A percentile compares a stretch with the other conserved stretches of the same genome.
Evolutionary conservation across 1,140 invertebrate species (phyloP).

Genomic region (Lordiphosa mommai): DNA sequence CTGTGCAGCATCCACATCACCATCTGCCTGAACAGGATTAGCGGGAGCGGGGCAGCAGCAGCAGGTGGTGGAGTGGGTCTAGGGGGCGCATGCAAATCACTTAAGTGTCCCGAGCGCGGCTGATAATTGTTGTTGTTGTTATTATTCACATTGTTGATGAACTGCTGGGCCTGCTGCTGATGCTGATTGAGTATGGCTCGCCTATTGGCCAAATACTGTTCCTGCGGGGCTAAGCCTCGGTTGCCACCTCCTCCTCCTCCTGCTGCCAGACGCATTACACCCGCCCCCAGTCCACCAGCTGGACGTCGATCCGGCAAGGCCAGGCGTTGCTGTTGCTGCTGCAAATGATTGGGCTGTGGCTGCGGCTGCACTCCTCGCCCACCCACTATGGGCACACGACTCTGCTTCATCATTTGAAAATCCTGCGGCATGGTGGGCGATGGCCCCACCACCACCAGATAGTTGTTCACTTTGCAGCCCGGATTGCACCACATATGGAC

Average conservation of each 20-base stretch:
- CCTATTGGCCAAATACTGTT: conserved; percentile 70
- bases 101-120: conserved; percentile 59
- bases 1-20: conserved; percentile 70
- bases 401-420: conserved; percentile 77
- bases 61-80: conserved; percentile 17
- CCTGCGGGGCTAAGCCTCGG: conserved; percentile 26
- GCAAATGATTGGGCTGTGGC: conserved; percentile 35
- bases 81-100: conserved; percentile 58
- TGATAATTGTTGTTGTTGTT: conserved; percentile 68
- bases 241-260: conserved; percentile 7
- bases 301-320: conserved; percentile 34
- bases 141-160: conserved; percentile 59
- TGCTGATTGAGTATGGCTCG: conserved; percentile 69
- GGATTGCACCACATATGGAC: conserved; percentile 96
- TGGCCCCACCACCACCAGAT: conserved; percentile 69
- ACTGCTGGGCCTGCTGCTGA: conserved; percentile 62
- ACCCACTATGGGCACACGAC: conserved; percentile 56
- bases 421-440: conserved; percentile 72
- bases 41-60: not conserved
- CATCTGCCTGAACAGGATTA: conserved; percentile 19
- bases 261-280: conserved; percentile 29
- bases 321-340: conserved; percentile 34
- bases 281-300: conserved; percentile 22
- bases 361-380: conserved; percentile 42
- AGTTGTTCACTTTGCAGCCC: conserved; percentile 87